Percentiles rank a stretch among this genome's conserved stretches.
Evolutionary conservation across 1,140 invertebrate genomes (phyloP).

Genomic region (Ceratoteleas bidentatus): DNA sequence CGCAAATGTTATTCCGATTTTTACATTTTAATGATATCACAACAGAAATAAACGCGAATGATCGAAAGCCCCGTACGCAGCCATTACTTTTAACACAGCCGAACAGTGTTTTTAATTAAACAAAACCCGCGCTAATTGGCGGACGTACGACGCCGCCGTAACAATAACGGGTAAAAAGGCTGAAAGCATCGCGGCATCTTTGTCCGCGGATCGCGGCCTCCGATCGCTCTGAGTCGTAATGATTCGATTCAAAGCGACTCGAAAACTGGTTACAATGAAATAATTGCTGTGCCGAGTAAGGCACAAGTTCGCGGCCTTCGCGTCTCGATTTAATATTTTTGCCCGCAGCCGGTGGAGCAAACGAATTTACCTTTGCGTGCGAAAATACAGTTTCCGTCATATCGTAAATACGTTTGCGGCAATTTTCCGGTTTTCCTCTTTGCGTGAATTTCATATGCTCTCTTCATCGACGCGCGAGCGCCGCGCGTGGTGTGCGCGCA

Average conservation of each 20-base stretch:
- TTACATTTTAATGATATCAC: not conserved
- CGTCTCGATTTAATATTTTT: conserved; percentile 45
- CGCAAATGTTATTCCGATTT: not conserved
- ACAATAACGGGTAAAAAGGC: not conserved
- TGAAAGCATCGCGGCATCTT: not conserved
- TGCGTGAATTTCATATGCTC: conserved; percentile 40
- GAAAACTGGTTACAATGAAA: conserved; percentile 28
- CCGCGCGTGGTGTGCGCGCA: conserved; percentile 13
- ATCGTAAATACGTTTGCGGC: conserved; percentile 50
- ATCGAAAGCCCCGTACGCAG: not conserved
- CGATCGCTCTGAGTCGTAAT: conserved; percentile 5
- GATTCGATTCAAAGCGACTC: conserved; percentile 14
- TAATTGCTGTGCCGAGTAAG: conserved; percentile 27
- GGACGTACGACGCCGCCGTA: not conserved
- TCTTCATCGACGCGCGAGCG: conserved; percentile 41
- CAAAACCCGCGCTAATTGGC: not conserved
- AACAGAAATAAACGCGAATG: not conserved
- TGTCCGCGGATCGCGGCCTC: not conserved
- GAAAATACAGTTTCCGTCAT: conserved; percentile 52
- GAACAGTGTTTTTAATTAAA: not conserved
- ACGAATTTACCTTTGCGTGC: conserved; percentile 46
- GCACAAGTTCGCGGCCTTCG: conserved; percentile 7
- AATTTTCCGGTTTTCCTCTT: conserved; percentile 49
- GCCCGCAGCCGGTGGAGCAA: conserved; percentile 25
- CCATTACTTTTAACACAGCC: not conserved